Evolutionary conservation across 2,888 invertebrate genomes (phyloP).

Genomic region (Hedya salicella): DNA sequence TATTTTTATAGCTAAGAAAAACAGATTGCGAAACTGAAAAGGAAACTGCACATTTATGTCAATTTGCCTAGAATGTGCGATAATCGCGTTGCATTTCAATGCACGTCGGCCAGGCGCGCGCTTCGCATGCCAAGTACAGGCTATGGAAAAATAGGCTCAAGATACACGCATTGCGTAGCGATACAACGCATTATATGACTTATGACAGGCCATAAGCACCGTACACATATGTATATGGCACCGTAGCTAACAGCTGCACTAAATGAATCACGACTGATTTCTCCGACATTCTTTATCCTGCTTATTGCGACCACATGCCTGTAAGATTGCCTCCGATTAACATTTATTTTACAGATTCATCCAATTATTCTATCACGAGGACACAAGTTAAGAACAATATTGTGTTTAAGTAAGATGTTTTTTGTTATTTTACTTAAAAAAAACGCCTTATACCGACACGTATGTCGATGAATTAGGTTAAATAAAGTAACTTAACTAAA

Average conservation of each 20-base stretch:
- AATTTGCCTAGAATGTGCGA: constrained; percentile 54
- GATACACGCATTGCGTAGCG: constrained; percentile 23
- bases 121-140: constrained; percentile 56
- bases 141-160: constrained; percentile 47
- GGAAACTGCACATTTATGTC: constrained; percentile 50
- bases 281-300: constrained; percentile 37
- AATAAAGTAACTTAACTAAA: too few species aligned
- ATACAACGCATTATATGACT: constrained; percentile 7
- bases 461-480: too few species aligned
- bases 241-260: constrained; percentile 21
- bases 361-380: not conserved
- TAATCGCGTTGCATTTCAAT: constrained; percentile 53
- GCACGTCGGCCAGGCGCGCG: constrained; percentile 50
- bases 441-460: too few species aligned
- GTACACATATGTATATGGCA: too few species aligned
- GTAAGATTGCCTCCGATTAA: not conserved
- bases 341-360: not conserved
- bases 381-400: too few species aligned
- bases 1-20: constrained; percentile 30
- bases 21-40: constrained; percentile 43
- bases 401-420: too few species aligned
- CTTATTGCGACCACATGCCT: constrained; percentile 33
- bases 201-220: too few species aligned
- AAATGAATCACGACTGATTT: constrained; percentile 33
- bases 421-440: too few species aligned